A percentile compares a stretch with the other conserved stretches of the same genome.
Evolutionary conservation across 1,140 invertebrate species (phyloP).

Genomic region (Harpegnathos saltator): DNA sequence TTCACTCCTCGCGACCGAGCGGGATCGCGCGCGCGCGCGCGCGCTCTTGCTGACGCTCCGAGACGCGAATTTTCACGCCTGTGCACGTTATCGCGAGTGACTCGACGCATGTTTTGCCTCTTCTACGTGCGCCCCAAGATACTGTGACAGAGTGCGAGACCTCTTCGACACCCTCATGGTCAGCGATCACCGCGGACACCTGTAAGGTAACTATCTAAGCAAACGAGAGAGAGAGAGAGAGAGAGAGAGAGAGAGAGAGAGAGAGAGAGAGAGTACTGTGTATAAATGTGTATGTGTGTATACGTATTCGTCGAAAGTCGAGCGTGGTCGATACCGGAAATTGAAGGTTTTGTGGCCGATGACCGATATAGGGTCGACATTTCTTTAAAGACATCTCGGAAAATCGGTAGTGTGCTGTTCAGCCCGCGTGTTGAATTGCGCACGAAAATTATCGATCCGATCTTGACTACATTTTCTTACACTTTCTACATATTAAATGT

Average conservation of each 20-base stretch:
- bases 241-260: too few relatives aligned
- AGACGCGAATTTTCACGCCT: not conserved
- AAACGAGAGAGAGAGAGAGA: not conserved
- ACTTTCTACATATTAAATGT: slow-evolving; percentile 44
- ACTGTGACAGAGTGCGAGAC: not conserved
- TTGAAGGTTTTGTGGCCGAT: not conserved
- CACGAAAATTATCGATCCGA: not conserved
- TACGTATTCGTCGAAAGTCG: not conserved
- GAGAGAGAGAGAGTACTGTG: too few relatives aligned
- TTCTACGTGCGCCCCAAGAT: not conserved
- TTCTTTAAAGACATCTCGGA: not conserved
- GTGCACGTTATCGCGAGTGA: not conserved
- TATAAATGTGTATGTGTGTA: not conserved
- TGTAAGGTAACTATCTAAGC: slow-evolving; percentile 37
- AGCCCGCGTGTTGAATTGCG: not conserved
- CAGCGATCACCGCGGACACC: slow-evolving; percentile 17
- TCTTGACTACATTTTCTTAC: slow-evolving; percentile 12
- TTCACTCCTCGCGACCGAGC: not conserved
- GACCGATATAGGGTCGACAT: not conserved
- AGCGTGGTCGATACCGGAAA: not conserved
- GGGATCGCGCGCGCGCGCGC: not conserved
- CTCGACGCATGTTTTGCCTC: not conserved
- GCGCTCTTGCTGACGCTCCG: too few relatives aligned
- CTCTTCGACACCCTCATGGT: slow-evolving; percentile 10
- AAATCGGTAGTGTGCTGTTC: not conserved